Evolutionary conservation across 2,888 invertebrate genomes (phyloP).

Genomic region (Lithosia quadra): DNA sequence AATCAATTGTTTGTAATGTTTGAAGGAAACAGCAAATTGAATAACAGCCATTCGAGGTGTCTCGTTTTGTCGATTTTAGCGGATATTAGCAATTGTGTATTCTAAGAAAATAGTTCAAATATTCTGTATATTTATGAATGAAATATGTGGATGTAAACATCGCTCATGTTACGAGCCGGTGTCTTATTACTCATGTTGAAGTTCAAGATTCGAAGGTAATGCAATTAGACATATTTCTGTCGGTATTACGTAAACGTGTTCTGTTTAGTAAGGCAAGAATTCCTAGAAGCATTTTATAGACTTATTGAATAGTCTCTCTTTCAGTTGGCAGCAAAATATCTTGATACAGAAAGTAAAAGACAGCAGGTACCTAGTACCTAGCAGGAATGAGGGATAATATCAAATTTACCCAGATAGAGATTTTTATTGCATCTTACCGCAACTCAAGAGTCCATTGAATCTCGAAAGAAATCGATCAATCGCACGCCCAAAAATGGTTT

Average conservation of each 20-base stretch:
- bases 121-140: slow-evolving; percentile 41
- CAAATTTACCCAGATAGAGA: background rate
- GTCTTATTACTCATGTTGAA: slow-evolving; percentile 34
- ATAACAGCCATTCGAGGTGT: slow-evolving; percentile 38
- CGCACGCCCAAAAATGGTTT: slow-evolving; percentile 64
- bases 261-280: slow-evolving; percentile 11
- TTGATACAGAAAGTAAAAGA: background rate
- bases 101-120: slow-evolving; percentile 42
- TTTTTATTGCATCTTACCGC: slow-evolving; percentile 21
- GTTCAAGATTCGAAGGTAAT: slow-evolving; percentile 39
- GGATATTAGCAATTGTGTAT: slow-evolving; percentile 30
- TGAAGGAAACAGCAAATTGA: slow-evolving; percentile 37
- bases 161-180: slow-evolving; percentile 29
- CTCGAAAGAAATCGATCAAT: slow-evolving; percentile 52
- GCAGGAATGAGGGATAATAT: background rate
- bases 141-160: slow-evolving; percentile 35
- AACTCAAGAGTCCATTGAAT: slow-evolving; percentile 29
- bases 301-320: background rate
- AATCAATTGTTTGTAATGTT: slow-evolving; percentile 22
- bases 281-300: background rate
- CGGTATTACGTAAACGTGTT: slow-evolving; percentile 8
- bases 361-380: background rate
- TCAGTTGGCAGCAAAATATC: background rate
- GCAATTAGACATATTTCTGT: slow-evolving; percentile 33
- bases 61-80: slow-evolving; percentile 41